phyloP scores from a whole-genome alignment of 35 echinoderm and acorn worm genomes.

The Amphiura filiformis region DNA sequence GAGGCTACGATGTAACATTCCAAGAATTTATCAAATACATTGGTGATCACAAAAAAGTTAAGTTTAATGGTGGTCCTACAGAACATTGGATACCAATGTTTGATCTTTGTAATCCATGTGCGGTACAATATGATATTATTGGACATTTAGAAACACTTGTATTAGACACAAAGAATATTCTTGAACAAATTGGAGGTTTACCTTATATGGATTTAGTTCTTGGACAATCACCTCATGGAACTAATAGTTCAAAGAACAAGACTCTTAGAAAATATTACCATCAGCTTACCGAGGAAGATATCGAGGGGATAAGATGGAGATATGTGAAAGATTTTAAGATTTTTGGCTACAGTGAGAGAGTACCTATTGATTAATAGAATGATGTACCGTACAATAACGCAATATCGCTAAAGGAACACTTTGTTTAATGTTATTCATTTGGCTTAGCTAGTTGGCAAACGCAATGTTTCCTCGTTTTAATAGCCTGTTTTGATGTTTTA shows the following conservation, averaged over 20 bases:
- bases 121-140: slow-evolving; percentile 41
- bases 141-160: slow-evolving; percentile 52
- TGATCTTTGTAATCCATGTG: slow-evolving; percentile 43
- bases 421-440: too few relatives aligned
- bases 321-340: neutral
- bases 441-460: too few relatives aligned
- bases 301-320: neutral
- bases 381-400: too few relatives aligned
- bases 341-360: neutral
- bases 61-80: neutral
- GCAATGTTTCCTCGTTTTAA: too few relatives aligned
- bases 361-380: too few relatives aligned
- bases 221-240: neutral
- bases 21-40: slow-evolving; percentile 43
- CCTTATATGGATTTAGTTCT: neutral
- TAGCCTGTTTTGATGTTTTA: too few relatives aligned
- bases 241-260: neutral
- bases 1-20: slow-evolving; percentile 42
- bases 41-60: neutral
- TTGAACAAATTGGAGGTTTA: neutral
- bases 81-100: slow-evolving; percentile 44
- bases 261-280: neutral
- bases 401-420: too few relatives aligned
- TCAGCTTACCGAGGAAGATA: neutral
- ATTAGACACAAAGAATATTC: slow-evolving; percentile 34